Conservation (phyloP, 2,888 invertebrate species). For the Lymantria dispar region DNA sequence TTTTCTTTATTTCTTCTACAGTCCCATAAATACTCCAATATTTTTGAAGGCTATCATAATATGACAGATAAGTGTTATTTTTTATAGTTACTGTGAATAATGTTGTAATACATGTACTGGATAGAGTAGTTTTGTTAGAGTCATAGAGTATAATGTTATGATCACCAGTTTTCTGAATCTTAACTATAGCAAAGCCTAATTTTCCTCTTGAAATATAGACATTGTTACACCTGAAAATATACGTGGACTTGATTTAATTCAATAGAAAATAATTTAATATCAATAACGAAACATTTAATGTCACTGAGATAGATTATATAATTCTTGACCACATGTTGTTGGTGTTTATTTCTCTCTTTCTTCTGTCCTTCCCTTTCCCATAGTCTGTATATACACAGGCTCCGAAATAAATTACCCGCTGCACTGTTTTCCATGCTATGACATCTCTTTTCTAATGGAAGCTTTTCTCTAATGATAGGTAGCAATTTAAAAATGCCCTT, state of each 20-base stretch:
- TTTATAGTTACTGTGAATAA: conserved; percentile 54
- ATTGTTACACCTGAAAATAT: conserved; percentile 50
- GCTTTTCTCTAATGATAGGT: too few species aligned
- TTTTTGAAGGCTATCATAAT: conserved; percentile 58
- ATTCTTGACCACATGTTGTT: too few species aligned
- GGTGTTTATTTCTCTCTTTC: too few species aligned
- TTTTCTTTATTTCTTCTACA: conserved; percentile 48
- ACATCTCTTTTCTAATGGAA: too few species aligned
- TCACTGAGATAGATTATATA: too few species aligned
- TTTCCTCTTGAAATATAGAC: conserved; percentile 58
- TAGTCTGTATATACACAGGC: too few species aligned
- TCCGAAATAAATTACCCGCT: too few species aligned
- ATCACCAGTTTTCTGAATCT: conserved; percentile 44
- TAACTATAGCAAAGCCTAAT: conserved; percentile 68
- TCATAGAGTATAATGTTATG: conserved; percentile 65
- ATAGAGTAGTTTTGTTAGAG: conserved; percentile 61
- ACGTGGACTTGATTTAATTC: not conserved
- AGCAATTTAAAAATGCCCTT: too few species aligned
- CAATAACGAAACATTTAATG: too few species aligned
- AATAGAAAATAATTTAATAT: too few species aligned
- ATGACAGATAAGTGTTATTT: conserved; percentile 55
- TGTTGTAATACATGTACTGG: conserved; percentile 46
- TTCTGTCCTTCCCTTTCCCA: too few species aligned
- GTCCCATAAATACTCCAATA: conserved; percentile 66
- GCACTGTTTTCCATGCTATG: too few species aligned